These are phyloP conservation scores for Eupeodes luniger DNA, from an alignment of 2,888 invertebrate species.

Conservation along the genomic window DNA sequence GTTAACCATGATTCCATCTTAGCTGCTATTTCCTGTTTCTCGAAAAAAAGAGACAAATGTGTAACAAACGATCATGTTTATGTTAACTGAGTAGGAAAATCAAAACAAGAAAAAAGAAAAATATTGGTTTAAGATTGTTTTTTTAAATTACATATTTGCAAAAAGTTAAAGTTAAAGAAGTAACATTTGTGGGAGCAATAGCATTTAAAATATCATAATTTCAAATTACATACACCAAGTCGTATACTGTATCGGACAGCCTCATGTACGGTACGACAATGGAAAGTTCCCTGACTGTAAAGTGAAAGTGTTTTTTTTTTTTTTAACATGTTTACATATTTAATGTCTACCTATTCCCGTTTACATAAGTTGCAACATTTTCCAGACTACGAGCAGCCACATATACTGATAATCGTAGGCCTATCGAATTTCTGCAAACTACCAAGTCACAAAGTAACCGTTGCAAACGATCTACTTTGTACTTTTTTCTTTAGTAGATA, in stretches of 20 bases:
- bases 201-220: not conserved
- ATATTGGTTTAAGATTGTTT: not conserved
- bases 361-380: slow-evolving; percentile 46
- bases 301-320: slow-evolving; percentile 67
- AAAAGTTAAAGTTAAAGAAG: not conserved
- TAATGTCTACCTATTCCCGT: not conserved
- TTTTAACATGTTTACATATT: slow-evolving; percentile 39
- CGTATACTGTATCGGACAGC: too few species aligned
- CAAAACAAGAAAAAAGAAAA: not conserved
- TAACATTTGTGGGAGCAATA: slow-evolving; percentile 10
- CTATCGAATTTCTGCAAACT: slow-evolving; percentile 48
- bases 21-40: slow-evolving; percentile 18
- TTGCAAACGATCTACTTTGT: slow-evolving; percentile 15
- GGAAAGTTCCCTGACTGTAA: slow-evolving; percentile 65
- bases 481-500: too few species aligned
- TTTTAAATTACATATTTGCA: not conserved
- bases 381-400: slow-evolving; percentile 12
- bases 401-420: not conserved
- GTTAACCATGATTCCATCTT: slow-evolving; percentile 93
- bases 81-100: slow-evolving; percentile 16
- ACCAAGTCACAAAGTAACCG: slow-evolving; percentile 18
- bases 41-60: slow-evolving; percentile 16
- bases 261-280: not conserved
- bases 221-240: not conserved
- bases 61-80: not conserved